Evolutionary conservation across 2,888 invertebrate genomes (phyloP), one percentile per base, ranked within the genome.

Genomic region (Phyto melanocephala): DNA sequence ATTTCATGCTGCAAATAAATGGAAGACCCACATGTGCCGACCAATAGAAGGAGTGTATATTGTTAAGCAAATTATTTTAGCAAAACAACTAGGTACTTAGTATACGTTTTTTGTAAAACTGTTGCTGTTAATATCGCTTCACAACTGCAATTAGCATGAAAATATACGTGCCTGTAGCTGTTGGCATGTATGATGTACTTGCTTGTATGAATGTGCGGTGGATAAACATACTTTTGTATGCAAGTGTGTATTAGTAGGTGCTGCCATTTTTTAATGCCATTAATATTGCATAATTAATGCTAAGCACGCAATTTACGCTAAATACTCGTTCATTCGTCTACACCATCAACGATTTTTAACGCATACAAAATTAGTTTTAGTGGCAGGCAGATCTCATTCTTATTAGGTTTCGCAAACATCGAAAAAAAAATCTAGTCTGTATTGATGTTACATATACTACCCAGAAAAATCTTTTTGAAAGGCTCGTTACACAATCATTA

Each of bases 281-380:
- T 89, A 87, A 87, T 84, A 86, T 87, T 87, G 86, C 86, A 87
- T 88, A 89, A 89, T 89, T 88, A 88, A 88, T 88, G 86, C 88
- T 87, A 88, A 89, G 88, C 89, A 89, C 89, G 89, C 89, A 85
- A 89, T 88, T 89, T 87, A 84, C 86, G 85, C 87, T 86, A 88
- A 88, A 89, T 87, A 86, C 75, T 75, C 68, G 67, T 81, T 77
- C 67, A 47, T 70, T 67, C 75, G 60, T 13, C 56, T 71, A 56
- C 47, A 67, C 42, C 62, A 68, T 50, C 54, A 52, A 22, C 58
- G 63, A 56, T 58, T 68, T 67, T 74, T 35, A 67, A 70, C 76
- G 81, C 81, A 77, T 65, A 62, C 68, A 62, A 63, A 60, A 78
- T 74, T 40, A 78, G 35, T 50, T 5, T 33, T 35, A 52, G 52